These are phyloP conservation scores for Psilanteris sp. DNA, from an alignment of 1,140 invertebrate genomes.

Conservation along the genomic window DNA sequence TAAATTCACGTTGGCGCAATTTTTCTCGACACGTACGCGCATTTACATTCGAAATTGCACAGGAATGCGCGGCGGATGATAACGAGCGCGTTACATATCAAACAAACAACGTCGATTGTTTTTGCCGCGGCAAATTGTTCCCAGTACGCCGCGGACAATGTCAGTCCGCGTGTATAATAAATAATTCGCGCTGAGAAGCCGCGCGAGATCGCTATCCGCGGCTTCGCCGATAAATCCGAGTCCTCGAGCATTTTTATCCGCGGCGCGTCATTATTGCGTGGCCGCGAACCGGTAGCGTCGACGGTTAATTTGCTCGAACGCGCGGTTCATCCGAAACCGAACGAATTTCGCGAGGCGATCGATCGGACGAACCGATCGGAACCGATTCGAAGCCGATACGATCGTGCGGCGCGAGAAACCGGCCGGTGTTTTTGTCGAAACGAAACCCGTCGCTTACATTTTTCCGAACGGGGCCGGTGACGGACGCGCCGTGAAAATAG, in stretches of 20 bases:
- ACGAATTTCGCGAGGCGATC: no score
- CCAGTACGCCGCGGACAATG: constrained; percentile 50
- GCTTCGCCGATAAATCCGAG: constrained; percentile 61
- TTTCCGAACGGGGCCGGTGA: no score
- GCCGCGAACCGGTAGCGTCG: constrained; percentile 59
- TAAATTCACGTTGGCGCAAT: constrained; percentile 44
- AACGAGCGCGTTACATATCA: constrained; percentile 56
- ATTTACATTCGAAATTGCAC: constrained; percentile 59
- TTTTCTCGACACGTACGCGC: constrained; percentile 49
- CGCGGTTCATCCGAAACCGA: no score
- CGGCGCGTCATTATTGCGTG: constrained; percentile 55
- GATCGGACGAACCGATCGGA: no score
- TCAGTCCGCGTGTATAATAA: constrained; percentile 55
- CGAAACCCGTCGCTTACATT: no score
- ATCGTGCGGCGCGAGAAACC: no score
- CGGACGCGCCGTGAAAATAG: not conserved
- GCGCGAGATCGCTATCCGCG: constrained; percentile 57
- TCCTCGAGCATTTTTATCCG: constrained; percentile 57
- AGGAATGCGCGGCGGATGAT: constrained; percentile 45
- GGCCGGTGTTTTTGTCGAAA: no score
- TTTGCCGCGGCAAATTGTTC: constrained; percentile 44
- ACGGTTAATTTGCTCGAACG: constrained; percentile 69
- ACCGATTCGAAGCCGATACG: no score
- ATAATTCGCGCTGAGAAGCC: constrained; percentile 60
- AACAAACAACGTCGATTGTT: constrained; percentile 49